Base-by-base conservation (phyloP, 2,797 vertebrate species). In the Nyctalus aviator region DNA sequence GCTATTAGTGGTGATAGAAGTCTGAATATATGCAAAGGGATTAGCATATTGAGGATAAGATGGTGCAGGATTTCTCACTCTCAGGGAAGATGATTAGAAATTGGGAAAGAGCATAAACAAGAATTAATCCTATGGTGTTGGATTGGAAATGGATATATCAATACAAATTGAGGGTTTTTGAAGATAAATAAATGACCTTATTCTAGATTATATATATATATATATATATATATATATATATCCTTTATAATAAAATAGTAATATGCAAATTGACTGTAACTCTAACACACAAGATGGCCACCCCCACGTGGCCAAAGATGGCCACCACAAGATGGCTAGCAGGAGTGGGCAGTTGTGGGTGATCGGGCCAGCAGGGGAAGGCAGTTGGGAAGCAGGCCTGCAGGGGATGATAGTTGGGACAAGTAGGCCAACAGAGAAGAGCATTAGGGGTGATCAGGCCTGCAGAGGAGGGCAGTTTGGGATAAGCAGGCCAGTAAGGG, bases 41-140 rank as follows among this genome's bases (percentile, higher is more conserved):
- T 25, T 84, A 20, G 57, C 35, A 90, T 72, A 71, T 37, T 84
- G 53, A 90, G 69, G 23, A 78, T 18, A 46, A 79, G 30, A 30
- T 71, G 23, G 17, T 21, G 11, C 78, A 37, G 46, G 35, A 3
- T 72, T 84, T 55, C 72, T 78, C 44, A 53, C 1, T 78, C 18
- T 84, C 20, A 72, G 30, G 35, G 35, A 90, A 94, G 53, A 20
- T 1, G 44, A 64, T 30, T 84, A 64, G 59, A 64, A 84, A 78
- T 69, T 78, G 14, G 18, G 32, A 72, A 84, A 84, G 55, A 50
- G 8, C 17, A 35, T 35, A 71, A 90, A 84, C 21, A 72, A 78
- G 55, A 84, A 77, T 94, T 44, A 90, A 64, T 78, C 46, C 53
- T 64, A 9, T 53, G 55, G 35, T 64, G 18, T 1, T 72, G 30